These are phyloP conservation scores for Andrena bicolor DNA, from an alignment of 2,888 invertebrate species.

Conservation along the genomic window DNA sequence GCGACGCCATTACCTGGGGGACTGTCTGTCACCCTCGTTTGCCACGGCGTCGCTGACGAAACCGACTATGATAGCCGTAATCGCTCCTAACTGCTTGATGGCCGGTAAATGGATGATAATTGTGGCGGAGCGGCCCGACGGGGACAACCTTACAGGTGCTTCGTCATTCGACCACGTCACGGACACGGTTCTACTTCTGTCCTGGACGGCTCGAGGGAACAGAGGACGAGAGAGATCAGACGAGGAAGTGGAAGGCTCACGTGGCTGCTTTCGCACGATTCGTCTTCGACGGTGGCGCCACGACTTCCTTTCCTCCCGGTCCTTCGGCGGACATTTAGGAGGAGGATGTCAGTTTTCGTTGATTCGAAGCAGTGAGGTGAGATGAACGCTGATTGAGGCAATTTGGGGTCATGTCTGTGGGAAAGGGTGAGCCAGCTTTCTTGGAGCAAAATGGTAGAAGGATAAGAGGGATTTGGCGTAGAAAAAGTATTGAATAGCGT, in stretches of 20 bases:
- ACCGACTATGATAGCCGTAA: conserved; percentile 82
- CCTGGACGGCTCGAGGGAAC: neutral
- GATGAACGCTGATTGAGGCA: too few species aligned
- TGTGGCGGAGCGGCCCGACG: conserved; percentile 68
- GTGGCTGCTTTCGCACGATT: conserved; percentile 43
- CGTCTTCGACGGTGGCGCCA: conserved; percentile 46
- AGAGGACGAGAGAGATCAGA: conserved; percentile 28
- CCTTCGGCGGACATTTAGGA: too few species aligned
- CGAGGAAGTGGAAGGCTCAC: conserved; percentile 45
- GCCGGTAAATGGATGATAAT: conserved; percentile 84
- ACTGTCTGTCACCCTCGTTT: conserved; percentile 71
- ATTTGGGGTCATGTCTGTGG: too few species aligned
- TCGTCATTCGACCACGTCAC: conserved; percentile 64
- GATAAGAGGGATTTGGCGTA: too few species aligned
- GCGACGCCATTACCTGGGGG: conserved; percentile 64
- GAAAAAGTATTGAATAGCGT: too few species aligned
- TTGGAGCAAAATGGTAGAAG: too few species aligned
- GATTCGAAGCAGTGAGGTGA: too few species aligned
- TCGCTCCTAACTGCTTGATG: conserved; percentile 83
- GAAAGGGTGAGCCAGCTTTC: too few species aligned
- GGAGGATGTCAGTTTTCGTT: too few species aligned
- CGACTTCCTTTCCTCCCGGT: neutral
- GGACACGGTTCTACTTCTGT: conserved; percentile 19
- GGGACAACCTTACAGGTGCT: conserved; percentile 66
- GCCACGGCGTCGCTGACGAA: conserved; percentile 75